Base-by-base conservation (phyloP, 2,888 invertebrate species). In the Amiota minor region DNA sequence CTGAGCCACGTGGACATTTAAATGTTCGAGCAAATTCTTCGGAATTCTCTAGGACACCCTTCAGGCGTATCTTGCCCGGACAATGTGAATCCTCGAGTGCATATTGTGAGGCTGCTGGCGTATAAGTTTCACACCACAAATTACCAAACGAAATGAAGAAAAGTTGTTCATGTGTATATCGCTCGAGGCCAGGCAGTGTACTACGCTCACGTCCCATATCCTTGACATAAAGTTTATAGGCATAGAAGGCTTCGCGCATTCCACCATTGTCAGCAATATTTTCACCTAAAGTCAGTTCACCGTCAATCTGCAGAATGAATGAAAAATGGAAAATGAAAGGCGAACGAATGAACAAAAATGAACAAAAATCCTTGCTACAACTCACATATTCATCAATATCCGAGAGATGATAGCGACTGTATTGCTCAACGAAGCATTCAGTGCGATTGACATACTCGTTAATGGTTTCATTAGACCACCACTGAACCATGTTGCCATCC, bases 191-290 rank as follows among this genome's bases (percentile, higher is more conserved):
- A 0, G 96, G 95, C 72, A 96, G 90, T 75, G 83, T 83, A 74
- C 91, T 90, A 0, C 90, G 89, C 83, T 96, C 95, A 0, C 90
- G 90, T 0, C 93, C 93, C 81, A 91, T 88, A 73, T 90, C 90
- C 62, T 89, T 86, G 67, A 92, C 89, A 84, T 93, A 94, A 70
- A 91, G 91, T 75, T 91, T 91, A 79, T 95, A 93, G 0, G 95
- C 96, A 56, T 91, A 89, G 50, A 92, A 92, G 0, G 96, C 94
- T 87, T 95, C 94, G 69, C 93, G 92, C 68, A 96, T 90, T 0
- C 96, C 96, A 0, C 95, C 96, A 83, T 96, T 96, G 85, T 96
- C 96, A 0, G 96, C 96, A 76, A 96, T 93, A 81, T 96, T 96
- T 89, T 96, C 96, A 0, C 94, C 95, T 72, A 96, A 89, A 0